Evolutionary conservation across 64 coral and sea anemone genomes (phyloP), one percentile per base, ranked within the genome.

Genomic region (Montipora sp.): DNA sequence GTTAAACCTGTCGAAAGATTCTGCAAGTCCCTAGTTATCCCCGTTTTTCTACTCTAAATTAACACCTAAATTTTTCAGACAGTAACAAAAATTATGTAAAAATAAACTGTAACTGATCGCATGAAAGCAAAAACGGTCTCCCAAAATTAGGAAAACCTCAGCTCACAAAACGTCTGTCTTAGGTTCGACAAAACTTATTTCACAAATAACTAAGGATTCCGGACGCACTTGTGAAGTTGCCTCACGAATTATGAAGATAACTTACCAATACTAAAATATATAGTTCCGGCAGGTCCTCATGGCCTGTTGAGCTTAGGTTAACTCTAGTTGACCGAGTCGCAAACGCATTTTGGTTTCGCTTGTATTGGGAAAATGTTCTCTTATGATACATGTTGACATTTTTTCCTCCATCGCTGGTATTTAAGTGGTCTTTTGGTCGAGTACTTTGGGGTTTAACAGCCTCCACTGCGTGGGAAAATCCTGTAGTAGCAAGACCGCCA

Each of bases 201-300:
- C 3, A 71, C 80, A 50, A 85, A 71, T 19, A 71, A 85, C 70
- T 45, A 85, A 71, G 2, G 19, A 72, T 70, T 48, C 65, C 82
- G 82, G 82, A 71, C 50, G 47, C 82, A 49, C 63, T 69, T 71
- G 66, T 85, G 65, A 85, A 85, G 22, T 50, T 50, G 8, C 44
- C 82, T 48, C 21, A 72, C 70, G 65, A 19, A 65, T 5, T 11
- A 83, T 50, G 68, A 71, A 85, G 45, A 46, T 19, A n/a, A 85
- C 82, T 85, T 68, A 85, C 82, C 82, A 85, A 85, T 3, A 85
- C 82, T 85, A 85, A 85, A 85, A 85, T 85, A 85, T 85, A 85
- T 19, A 85, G 67, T 85, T 85, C 82, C 82, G 82, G 82, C 82
- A 85, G 82, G 82, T 85, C 65, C 59, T 72, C 43, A n/a, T 68